Evolutionary conservation across 2,113 vertebrate genomes (phyloP).

Genomic region (Myocastor coypus): DNA sequence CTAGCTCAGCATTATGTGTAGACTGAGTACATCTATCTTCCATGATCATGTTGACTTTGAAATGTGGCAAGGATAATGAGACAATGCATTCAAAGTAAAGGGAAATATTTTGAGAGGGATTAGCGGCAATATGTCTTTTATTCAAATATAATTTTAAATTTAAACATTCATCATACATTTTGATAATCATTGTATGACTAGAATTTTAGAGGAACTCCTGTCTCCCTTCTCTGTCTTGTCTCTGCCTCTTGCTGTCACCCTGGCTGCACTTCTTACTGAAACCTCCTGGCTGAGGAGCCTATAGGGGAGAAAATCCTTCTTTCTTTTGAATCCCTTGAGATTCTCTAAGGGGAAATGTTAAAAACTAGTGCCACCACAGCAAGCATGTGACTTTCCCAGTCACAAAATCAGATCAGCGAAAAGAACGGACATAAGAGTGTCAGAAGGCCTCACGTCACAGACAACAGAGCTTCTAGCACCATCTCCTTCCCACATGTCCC

Average conservation of each 20-base stretch:
- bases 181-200: neutral
- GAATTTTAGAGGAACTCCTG: neutral
- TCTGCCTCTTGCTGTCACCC: neutral
- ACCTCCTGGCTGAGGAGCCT: neutral
- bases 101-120: neutral
- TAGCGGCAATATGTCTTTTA: neutral
- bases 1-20: neutral
- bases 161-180: neutral
- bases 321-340: rapidly evolving
- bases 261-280: neutral
- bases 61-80: neutral
- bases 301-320: neutral
- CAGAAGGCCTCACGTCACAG: slow-evolving; percentile 9
- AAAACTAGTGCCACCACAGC: neutral
- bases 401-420: neutral
- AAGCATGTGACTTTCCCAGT: neutral
- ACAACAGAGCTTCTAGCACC: slow-evolving; percentile 58
- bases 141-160: neutral
- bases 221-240: neutral
- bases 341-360: neutral
- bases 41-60: neutral
- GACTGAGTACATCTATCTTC: neutral
- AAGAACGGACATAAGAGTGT: slow-evolving; percentile 30
- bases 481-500: slow-evolving; percentile 66
- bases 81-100: neutral